A percentile compares a stretch with the other conserved stretches of the same genome.
These are phyloP conservation scores for Diachasma alloeum DNA, from an alignment of 1,140 invertebrate genomes.

Conservation along the genomic window DNA sequence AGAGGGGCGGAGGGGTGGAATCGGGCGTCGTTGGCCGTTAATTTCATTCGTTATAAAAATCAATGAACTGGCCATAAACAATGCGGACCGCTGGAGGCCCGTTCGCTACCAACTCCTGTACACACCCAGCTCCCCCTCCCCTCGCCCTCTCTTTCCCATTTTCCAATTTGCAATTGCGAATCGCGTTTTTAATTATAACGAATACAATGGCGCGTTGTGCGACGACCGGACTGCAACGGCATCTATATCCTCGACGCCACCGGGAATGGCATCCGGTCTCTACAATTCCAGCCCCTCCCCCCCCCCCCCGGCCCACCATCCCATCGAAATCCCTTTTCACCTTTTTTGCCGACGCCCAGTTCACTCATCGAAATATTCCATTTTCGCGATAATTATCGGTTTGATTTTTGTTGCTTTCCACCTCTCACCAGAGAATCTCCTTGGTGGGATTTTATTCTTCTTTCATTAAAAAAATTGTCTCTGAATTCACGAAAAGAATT, in stretches of 20 bases:
- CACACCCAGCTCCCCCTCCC: not conserved
- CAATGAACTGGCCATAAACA: conserved; percentile 67
- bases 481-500: too few relatives aligned
- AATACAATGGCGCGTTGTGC: conserved; percentile 60
- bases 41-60: conserved; percentile 64
- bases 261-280: conserved; percentile 62
- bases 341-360: not conserved
- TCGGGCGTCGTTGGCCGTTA: conserved; percentile 58
- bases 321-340: not conserved
- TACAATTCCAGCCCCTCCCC: conserved; percentile 35
- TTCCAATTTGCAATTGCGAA: conserved; percentile 68
- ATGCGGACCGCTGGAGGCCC: conserved; percentile 38
- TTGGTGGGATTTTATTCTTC: too few relatives aligned
- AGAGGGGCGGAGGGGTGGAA: conserved; percentile 36
- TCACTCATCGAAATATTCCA: conserved; percentile 59
- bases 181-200: conserved; percentile 68
- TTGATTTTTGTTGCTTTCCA: conserved; percentile 15
- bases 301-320: not conserved
- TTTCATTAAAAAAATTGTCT: too few relatives aligned
- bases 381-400: conserved; percentile 66
- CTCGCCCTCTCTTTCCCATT: conserved; percentile 45
- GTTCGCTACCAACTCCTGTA: not conserved
- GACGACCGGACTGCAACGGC: conserved; percentile 4
- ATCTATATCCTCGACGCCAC: conserved; percentile 44
- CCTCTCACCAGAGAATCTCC: too few relatives aligned